Conservation (phyloP, 2,888 invertebrate species). For the Drosophila pullipes region DNA sequence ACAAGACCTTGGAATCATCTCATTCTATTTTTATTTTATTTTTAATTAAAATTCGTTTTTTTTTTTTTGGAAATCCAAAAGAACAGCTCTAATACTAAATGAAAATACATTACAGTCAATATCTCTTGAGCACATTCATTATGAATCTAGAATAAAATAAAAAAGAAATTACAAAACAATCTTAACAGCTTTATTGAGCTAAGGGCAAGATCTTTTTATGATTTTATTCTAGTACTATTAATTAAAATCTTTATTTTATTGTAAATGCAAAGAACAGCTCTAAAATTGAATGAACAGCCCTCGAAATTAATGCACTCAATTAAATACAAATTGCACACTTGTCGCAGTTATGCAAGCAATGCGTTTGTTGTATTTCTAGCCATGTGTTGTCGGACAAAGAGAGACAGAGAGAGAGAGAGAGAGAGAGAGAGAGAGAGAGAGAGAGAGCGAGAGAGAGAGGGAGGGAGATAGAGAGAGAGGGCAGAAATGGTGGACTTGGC, state of each 20-base stretch:
- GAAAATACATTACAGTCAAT: slow-evolving; percentile 3
- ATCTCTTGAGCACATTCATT: neutral
- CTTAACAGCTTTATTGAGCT: neutral
- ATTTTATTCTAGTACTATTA: neutral
- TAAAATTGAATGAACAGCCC: slow-evolving; percentile 26
- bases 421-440: slow-evolving; percentile 9
- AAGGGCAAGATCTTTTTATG: neutral
- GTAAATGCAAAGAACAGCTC: neutral
- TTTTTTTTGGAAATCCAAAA: neutral
- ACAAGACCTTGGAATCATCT: slow-evolving; percentile 5
- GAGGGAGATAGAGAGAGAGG: neutral
- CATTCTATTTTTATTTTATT: neutral
- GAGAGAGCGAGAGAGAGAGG: neutral
- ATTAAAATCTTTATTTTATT: neutral
- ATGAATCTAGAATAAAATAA: neutral
- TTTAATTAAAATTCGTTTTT: neutral
- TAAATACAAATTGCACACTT: slow-evolving; percentile 79
- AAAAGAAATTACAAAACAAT: neutral
- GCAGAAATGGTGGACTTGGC: neutral
- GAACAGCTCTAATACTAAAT: neutral
- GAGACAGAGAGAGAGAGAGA: slow-evolving; percentile 6
- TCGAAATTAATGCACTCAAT: slow-evolving; percentile 60
- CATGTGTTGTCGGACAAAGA: slow-evolving; percentile 5
- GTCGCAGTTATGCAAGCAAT: slow-evolving; percentile 70
- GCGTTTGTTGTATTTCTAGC: slow-evolving; percentile 47